These are phyloP conservation scores for Gobiocypris rarus DNA, from an alignment of 2,113 vertebrate species.

Conservation along the genomic window DNA sequence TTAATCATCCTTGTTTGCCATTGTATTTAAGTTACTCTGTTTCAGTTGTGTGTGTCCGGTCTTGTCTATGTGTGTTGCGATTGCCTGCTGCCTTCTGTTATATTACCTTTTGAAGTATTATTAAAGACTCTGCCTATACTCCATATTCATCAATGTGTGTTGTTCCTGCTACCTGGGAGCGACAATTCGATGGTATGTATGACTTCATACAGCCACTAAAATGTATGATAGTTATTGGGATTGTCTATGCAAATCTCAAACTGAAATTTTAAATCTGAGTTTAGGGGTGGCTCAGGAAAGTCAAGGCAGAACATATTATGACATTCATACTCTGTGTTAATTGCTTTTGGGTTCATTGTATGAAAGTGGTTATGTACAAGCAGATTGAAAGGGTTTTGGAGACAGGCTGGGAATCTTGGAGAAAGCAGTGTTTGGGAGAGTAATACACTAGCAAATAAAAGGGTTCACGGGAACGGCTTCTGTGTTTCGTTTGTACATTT, in stretches of 20 bases:
- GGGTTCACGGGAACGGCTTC: background rate
- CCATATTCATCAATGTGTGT: no score
- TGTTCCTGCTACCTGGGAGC: no score
- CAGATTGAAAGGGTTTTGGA: background rate
- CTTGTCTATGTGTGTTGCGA: no score
- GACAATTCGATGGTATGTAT: background rate
- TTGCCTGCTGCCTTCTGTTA: no score
- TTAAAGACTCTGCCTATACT: no score
- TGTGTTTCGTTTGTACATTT: background rate
- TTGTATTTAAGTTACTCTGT: no score
- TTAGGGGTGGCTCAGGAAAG: background rate
- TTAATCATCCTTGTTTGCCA: no score
- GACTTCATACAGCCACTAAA: background rate
- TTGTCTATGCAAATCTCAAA: no score
- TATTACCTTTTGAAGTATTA: no score
- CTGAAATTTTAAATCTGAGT: background rate
- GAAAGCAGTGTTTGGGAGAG: background rate
- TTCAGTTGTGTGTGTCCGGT: no score
- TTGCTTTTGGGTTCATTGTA: background rate
- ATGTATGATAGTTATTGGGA: background rate
- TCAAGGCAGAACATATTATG: background rate
- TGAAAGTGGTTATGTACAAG: background rate
- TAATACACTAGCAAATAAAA: slow-evolving; percentile 1
- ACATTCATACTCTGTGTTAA: background rate
- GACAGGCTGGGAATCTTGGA: background rate